Evolutionary conservation across 2,113 vertebrate genomes (phyloP).

Genomic region (Elaphurus davidianus): DNA sequence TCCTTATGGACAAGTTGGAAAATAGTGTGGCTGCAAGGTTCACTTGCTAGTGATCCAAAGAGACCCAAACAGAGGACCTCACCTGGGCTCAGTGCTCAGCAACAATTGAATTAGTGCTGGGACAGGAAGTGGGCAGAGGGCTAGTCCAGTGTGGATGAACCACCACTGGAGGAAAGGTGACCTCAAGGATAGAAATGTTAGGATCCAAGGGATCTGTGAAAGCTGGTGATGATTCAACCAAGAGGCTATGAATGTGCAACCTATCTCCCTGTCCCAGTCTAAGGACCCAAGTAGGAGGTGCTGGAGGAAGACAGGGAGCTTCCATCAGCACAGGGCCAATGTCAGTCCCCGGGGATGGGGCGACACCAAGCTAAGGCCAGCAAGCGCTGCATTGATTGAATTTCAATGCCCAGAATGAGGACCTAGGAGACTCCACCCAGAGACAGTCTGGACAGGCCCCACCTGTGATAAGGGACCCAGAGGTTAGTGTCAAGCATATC

Average conservation of each 20-base stretch:
- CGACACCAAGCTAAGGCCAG: neutral
- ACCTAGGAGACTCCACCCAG: fast-evolving
- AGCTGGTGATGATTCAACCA: neutral
- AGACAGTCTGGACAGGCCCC: neutral
- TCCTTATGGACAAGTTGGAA: neutral
- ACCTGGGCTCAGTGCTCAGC: neutral
- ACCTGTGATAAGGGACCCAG: no score
- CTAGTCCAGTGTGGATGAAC: fast-evolving
- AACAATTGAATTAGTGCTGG: neutral
- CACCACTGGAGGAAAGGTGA: neutral
- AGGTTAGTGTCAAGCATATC: neutral
- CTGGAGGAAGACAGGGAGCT: fast-evolving
- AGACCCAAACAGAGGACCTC: neutral
- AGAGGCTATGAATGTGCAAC: neutral
- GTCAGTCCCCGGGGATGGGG: neutral
- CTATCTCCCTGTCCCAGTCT: neutral
- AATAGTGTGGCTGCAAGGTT: neutral
- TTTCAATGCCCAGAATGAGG: neutral
- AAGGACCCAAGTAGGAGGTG: neutral
- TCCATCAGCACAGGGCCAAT: neutral
- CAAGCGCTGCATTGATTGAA: fast-evolving
- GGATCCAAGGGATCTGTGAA: fast-evolving
- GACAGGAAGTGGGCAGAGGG: neutral
- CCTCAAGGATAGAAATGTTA: neutral
- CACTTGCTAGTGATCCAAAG: neutral